phyloP scores from a whole-genome alignment of 2,113 vertebrate species.

The Thalassoma bifasciatum region DNA sequence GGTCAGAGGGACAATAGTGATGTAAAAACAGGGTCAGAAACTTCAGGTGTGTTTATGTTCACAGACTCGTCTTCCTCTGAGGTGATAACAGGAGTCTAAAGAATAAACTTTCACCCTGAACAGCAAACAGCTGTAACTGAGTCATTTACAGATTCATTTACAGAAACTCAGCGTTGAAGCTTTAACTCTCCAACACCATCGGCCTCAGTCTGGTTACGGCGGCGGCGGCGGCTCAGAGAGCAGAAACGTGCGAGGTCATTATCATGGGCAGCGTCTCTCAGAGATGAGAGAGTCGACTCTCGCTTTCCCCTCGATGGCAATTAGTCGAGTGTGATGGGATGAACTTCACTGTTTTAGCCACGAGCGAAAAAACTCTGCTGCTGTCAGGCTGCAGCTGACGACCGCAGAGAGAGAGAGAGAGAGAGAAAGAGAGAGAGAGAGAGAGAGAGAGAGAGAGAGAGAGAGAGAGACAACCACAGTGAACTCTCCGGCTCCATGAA shows the following conservation, averaged over 20 bases:
- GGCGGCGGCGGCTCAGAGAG: constrained; percentile 27
- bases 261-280: constrained; percentile 66
- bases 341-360: constrained; percentile 77
- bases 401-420: too few relatives aligned
- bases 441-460: constrained; percentile 23
- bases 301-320: constrained; percentile 76
- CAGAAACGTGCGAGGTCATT: constrained; percentile 39
- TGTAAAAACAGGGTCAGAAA: too few relatives aligned
- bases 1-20: too few relatives aligned
- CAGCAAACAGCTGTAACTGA: not conserved
- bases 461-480: too few relatives aligned
- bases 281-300: constrained; percentile 47
- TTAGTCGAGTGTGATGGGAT: constrained; percentile 75
- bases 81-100: not conserved
- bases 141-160: not conserved
- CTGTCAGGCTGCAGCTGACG: constrained; percentile 63
- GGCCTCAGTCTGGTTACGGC: constrained; percentile 35
- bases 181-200: not conserved
- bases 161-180: not conserved
- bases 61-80: not conserved
- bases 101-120: not conserved
- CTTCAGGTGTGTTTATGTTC: too few relatives aligned
- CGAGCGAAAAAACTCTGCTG: constrained; percentile 75
- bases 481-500: too few relatives aligned
- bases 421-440: constrained; percentile 47